Conservation (phyloP, 2,888 invertebrate species). For the Dryococelus australis region DNA sequence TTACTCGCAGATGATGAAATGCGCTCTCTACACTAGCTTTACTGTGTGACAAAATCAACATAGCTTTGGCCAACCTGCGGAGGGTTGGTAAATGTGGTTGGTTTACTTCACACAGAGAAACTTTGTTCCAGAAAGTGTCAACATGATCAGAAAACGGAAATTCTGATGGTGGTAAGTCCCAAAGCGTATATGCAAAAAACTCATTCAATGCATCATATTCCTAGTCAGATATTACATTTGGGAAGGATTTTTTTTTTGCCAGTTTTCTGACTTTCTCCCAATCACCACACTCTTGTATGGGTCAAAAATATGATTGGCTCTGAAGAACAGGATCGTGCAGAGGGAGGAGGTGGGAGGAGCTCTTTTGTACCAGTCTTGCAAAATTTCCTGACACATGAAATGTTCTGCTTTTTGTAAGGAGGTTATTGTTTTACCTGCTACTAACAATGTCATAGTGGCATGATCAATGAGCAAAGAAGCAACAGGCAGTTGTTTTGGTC, state of each 20-base stretch:
- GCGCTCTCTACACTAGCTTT: slow-evolving; percentile 19
- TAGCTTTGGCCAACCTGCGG: slow-evolving; percentile 18
- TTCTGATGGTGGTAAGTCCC: background rate
- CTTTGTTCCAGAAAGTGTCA: background rate
- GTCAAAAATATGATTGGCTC: background rate
- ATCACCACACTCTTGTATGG: slow-evolving; percentile 12
- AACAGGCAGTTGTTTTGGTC: slow-evolving; percentile 13
- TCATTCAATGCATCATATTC: background rate
- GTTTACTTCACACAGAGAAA: background rate
- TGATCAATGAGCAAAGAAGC: slow-evolving; percentile 11
- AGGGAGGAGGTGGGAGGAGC: background rate
- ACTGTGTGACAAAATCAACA: slow-evolving; percentile 26
- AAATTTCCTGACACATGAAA: background rate
- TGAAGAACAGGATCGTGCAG: background rate
- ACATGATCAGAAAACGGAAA: background rate
- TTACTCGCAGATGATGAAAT: slow-evolving; percentile 1
- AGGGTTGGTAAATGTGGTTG: background rate
- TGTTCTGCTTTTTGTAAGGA: background rate
- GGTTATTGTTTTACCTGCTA: background rate
- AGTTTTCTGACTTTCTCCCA: slow-evolving; percentile 21
- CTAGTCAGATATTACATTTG: background rate
- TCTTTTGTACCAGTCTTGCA: background rate
- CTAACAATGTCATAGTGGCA: background rate
- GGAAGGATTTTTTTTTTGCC: background rate
- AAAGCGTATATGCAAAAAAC: background rate